phyloP scores from a whole-genome alignment of 2,888 invertebrate genomes.

The Sisyra nigra region DNA sequence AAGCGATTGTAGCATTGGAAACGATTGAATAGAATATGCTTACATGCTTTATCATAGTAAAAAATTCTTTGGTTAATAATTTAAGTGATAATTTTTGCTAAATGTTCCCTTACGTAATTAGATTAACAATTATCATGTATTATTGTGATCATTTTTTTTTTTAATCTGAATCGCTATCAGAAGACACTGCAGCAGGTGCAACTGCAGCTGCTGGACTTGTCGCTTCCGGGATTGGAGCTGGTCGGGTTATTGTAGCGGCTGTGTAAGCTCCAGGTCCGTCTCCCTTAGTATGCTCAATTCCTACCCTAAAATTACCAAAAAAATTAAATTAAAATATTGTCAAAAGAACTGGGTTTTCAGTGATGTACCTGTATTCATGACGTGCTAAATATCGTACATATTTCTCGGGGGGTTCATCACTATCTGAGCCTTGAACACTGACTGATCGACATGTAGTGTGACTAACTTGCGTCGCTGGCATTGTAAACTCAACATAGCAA shows the following conservation, averaged over 20 bases:
- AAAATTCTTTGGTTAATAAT: too few species aligned
- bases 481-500: slow-evolving; percentile 91
- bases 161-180: slow-evolving; percentile 19
- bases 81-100: too few species aligned
- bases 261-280: slow-evolving; percentile 52
- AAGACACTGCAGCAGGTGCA: slow-evolving; percentile 26
- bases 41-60: too few species aligned
- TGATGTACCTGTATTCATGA: slow-evolving; percentile 75
- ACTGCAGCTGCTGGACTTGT: slow-evolving; percentile 22
- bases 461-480: slow-evolving; percentile 92
- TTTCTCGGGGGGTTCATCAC: slow-evolving; percentile 89
- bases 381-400: slow-evolving; percentile 92
- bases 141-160: slow-evolving; percentile 1
- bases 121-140: neutral
- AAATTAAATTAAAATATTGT: slow-evolving; percentile 2
- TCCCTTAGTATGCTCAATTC: slow-evolving; percentile 74
- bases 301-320: slow-evolving; percentile 41
- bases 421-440: slow-evolving; percentile 70
- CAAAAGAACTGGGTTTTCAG: neutral
- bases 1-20: too few species aligned
- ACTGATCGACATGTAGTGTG: slow-evolving; percentile 94
- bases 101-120: too few species aligned
- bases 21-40: too few species aligned
- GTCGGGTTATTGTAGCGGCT: slow-evolving; percentile 38
- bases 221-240: slow-evolving; percentile 22